These are phyloP conservation scores for Artibeus lituratus DNA, from an alignment of 2,797 vertebrate genomes.

Conservation along the genomic window DNA sequence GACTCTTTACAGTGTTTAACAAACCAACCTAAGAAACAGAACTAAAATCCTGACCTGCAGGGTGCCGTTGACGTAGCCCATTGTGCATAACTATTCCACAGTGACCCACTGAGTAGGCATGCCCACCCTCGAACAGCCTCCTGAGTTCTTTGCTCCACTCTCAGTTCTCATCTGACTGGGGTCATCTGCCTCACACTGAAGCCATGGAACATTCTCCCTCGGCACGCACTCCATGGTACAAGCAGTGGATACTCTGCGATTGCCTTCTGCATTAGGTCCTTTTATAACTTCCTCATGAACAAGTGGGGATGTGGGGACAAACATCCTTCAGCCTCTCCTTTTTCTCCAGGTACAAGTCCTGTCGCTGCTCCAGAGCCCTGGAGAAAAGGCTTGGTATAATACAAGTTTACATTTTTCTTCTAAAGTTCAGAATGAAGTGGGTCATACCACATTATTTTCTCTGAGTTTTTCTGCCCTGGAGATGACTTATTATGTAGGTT, in stretches of 20 bases:
- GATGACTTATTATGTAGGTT: not conserved
- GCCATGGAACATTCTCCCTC: not conserved
- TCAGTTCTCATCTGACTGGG: not conserved
- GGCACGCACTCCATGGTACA: not conserved
- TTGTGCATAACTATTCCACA: not conserved
- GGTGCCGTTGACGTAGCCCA: not conserved
- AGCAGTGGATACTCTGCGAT: not conserved
- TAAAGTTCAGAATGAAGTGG: not conserved
- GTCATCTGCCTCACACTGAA: not conserved
- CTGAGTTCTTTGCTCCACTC: not conserved
- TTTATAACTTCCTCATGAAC: not conserved
- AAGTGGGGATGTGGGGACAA: not conserved
- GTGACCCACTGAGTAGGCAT: not conserved
- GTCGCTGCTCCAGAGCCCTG: not conserved
- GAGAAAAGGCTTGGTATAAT: not conserved
- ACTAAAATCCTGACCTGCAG: not conserved
- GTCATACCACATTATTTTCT: not conserved
- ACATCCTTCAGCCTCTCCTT: not conserved
- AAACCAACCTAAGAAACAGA: not conserved
- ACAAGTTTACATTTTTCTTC: not conserved
- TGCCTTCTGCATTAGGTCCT: not conserved
- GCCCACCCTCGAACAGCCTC: fast-evolving
- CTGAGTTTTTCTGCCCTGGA: not conserved
- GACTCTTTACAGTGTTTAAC: not conserved
- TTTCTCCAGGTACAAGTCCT: not conserved